Percentiles rank a stretch among this genome's conserved stretches.
These are phyloP conservation scores for Spea multiplicata DNA, from an alignment of 2,113 vertebrate species.

Conservation along the genomic window DNA sequence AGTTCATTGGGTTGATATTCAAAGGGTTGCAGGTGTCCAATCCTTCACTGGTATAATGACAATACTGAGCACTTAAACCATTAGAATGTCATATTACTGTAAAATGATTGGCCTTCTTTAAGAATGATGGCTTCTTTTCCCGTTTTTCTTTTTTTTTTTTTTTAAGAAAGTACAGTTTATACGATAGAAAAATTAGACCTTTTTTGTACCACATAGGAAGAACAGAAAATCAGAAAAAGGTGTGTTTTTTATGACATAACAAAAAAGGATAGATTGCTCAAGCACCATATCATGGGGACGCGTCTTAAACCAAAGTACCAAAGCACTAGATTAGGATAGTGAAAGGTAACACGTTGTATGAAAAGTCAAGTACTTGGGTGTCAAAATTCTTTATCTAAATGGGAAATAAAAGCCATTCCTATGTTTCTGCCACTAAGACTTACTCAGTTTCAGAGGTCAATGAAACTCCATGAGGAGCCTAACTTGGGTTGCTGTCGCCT, in stretches of 20 bases:
- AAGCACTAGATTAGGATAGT: no score
- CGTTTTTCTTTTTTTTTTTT: constrained; percentile 21
- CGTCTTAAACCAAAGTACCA: no score
- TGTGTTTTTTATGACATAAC: background rate
- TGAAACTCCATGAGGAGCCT: no score
- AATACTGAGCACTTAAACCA: constrained; percentile 69
- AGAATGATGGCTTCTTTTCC: constrained; percentile 60
- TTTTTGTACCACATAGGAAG: background rate
- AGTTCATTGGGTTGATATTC: constrained; percentile 67
- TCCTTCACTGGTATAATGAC: constrained; percentile 67
- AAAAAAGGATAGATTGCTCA: background rate
- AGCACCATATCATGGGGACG: no score
- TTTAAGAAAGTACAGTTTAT: constrained; percentile 17
- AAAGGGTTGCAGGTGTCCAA: constrained; percentile 53
- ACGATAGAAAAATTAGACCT: constrained; percentile 15
- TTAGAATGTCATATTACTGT: constrained; percentile 71
- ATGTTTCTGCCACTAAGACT: no score
- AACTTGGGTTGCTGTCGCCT: no score
- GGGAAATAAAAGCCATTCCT: no score
- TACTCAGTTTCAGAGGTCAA: no score
- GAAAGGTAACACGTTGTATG: no score
- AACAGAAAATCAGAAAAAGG: background rate
- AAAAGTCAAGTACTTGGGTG: no score
- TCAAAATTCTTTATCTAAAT: no score
- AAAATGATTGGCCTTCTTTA: constrained; percentile 67